These are phyloP conservation scores for Sciaenops ocellatus DNA, from an alignment of 2,797 vertebrate species.

Conservation along the genomic window DNA sequence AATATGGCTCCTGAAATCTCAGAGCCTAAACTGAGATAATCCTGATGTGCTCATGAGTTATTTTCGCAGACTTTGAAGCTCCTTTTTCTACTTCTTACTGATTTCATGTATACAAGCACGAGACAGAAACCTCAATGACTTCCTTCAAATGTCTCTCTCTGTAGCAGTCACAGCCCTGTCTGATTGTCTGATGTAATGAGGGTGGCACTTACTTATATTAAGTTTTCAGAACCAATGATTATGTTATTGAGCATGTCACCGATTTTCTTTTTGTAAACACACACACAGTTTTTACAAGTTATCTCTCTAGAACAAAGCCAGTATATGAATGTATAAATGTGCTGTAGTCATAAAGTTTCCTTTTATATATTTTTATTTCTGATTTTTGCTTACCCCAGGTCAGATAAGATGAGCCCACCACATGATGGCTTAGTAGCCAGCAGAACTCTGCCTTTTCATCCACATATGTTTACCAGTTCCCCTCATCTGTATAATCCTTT, in stretches of 20 bases:
- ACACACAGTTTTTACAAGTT: neutral
- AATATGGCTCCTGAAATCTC: neutral
- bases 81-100: too few relatives aligned
- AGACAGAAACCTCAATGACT: too few relatives aligned
- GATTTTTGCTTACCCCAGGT: neutral
- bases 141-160: too few relatives aligned
- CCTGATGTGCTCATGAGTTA: neutral
- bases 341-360: neutral
- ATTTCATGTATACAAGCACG: too few relatives aligned
- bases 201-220: too few relatives aligned
- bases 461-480: slow-evolving; percentile 3
- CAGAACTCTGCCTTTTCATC: neutral
- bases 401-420: neutral
- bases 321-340: neutral
- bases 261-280: too few relatives aligned
- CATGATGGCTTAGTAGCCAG: neutral
- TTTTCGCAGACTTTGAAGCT: too few relatives aligned
- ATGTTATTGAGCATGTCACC: too few relatives aligned
- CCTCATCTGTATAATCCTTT: slow-evolving; percentile 12
- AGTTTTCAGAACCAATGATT: too few relatives aligned
- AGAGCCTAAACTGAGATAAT: neutral
- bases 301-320: neutral
- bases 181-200: too few relatives aligned
- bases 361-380: neutral
- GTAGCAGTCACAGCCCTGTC: too few relatives aligned